Evolutionary conservation across 2,888 invertebrate species (phyloP).

Genomic region (Steinernema carpocapsae): DNA sequence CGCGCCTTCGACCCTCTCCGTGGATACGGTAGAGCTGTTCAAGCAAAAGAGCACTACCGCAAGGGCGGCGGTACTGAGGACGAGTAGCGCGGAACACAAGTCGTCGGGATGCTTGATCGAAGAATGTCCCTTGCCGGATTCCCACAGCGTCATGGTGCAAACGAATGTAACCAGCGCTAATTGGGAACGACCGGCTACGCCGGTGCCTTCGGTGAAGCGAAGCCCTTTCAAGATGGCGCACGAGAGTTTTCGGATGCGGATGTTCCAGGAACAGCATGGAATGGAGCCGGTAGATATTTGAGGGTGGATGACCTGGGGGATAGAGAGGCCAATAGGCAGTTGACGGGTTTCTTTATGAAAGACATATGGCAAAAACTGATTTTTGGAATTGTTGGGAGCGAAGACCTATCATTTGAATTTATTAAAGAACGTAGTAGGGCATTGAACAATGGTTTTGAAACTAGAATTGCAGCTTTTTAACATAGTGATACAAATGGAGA

Average conservation of each 20-base stretch:
- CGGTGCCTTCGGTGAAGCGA: slow-evolving; percentile 29
- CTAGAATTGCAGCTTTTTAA: too few relatives aligned
- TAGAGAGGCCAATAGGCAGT: neutral
- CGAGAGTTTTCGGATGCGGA: slow-evolving; percentile 63
- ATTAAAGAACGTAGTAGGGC: too few relatives aligned
- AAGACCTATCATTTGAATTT: too few relatives aligned
- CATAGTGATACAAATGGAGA: too few relatives aligned
- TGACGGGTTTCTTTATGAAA: too few relatives aligned
- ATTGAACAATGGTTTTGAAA: too few relatives aligned
- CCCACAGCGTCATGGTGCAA: slow-evolving; percentile 19
- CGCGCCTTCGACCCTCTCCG: slow-evolving; percentile 29
- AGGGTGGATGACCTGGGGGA: neutral
- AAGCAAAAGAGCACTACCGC: neutral
- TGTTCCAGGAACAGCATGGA: slow-evolving; percentile 58
- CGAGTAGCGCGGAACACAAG: slow-evolving; percentile 16
- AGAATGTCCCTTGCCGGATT: slow-evolving; percentile 23
- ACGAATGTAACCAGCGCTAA: slow-evolving; percentile 20
- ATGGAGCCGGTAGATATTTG: slow-evolving; percentile 43
- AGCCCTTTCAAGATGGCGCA: slow-evolving; percentile 58
- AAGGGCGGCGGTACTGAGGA: neutral
- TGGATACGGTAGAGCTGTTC: slow-evolving; percentile 30
- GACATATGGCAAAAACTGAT: too few relatives aligned
- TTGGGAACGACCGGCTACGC: slow-evolving; percentile 27
- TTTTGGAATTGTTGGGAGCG: too few relatives aligned
- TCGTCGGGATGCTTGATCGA: slow-evolving; percentile 8